A percentile compares a stretch with the other conserved stretches of the same genome.
Evolutionary conservation across 2,113 vertebrate genomes (phyloP).

Genomic region (Spilogale gracilis): DNA sequence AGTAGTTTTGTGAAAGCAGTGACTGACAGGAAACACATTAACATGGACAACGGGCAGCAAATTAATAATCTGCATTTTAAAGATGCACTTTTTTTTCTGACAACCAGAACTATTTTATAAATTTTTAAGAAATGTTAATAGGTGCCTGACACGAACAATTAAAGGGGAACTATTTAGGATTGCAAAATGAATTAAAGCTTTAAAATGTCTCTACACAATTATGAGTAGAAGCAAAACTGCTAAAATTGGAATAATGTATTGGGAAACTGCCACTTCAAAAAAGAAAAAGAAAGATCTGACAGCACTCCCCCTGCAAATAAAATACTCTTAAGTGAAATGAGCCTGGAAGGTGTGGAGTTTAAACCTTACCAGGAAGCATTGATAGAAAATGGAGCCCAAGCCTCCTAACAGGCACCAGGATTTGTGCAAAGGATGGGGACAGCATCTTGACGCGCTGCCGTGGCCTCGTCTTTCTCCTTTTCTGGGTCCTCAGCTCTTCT

Average conservation of each 20-base stretch:
- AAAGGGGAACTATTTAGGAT: conserved; percentile 80
- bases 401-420: neutral
- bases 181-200: conserved; percentile 83
- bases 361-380: neutral
- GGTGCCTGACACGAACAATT: conserved; percentile 83
- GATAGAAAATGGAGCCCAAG: neutral
- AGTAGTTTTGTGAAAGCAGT: conserved; percentile 75
- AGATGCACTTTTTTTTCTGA: conserved; percentile 66
- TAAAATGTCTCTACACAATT: conserved; percentile 76
- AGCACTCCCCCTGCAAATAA: conserved; percentile 35
- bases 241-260: conserved; percentile 74
- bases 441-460: accelerated
- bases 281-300: conserved; percentile 66
- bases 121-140: conserved; percentile 84
- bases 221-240: conserved; percentile 73
- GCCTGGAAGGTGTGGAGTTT: neutral
- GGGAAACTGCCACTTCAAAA: conserved; percentile 70
- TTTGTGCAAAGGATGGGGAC: neutral
- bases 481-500: neutral
- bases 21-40: conserved; percentile 76
- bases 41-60: conserved; percentile 66
- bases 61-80: conserved; percentile 83
- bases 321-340: neutral
- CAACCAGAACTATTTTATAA: conserved; percentile 85
- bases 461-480: neutral